Base-by-base conservation (phyloP, 1,140 invertebrate genomes). In the Amyelois transitella region DNA sequence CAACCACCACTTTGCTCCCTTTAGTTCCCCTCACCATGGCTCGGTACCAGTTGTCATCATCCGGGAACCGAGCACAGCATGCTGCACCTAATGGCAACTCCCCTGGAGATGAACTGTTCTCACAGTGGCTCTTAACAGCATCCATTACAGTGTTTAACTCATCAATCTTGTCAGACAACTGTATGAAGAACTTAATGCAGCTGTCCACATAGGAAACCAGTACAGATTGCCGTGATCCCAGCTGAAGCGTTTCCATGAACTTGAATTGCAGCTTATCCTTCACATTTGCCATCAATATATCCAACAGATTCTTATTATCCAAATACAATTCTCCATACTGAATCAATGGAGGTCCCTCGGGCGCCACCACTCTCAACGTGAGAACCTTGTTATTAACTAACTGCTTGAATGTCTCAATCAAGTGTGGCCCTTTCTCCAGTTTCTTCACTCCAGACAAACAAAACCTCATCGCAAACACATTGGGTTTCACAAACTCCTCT, bases 1-100 rank as follows among this genome's bases (percentile, higher is more conserved):
- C 83, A 0, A 95, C 91, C 32, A 86, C 86, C 1, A 91, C 75
- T 47, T 83, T 80, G 1, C 89, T 81, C 10, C 81, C 84, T 43
- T 72, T 74, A 1, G 89, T 69, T 1, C 78, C 75, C 14, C 90
- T 69, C 6, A 94, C 90, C 65, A 91, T 89, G 6, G 92, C 93
- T 49, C 93, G 86, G 72, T 94, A 96, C 93, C 94, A 96, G 50
- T 90, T 88, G 19, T 84, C 79, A 82, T 96, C 94, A 60, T 89
- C 90, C 61, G 91, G 91, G 62, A 92, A 96, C 28, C 93, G 86
- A 0, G 94, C 94, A 68, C 93, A 92, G 75, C 95, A 96, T 0
- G 93, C 91, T 28, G 92, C 86, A 5, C 92, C 92, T 0, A 93
- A 58, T 20, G 91, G 79, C 4, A 90, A 66, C 10, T 77, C 76